phyloP scores from a whole-genome alignment of 2,113 vertebrate species.

The Forbesichthys papilliferus region DNA sequence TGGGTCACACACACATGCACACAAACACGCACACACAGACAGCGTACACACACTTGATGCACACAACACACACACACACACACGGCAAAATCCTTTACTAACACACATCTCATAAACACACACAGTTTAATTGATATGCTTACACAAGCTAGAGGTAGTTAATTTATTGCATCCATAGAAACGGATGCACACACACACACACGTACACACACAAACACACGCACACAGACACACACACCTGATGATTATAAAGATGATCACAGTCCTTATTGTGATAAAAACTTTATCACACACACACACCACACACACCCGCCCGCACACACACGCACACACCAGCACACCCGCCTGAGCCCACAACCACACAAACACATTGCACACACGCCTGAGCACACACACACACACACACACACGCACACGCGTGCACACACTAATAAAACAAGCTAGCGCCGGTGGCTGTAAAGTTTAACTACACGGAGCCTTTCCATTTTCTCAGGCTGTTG shows the following conservation, averaged over 20 bases:
- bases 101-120: neutral
- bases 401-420: neutral
- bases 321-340: neutral
- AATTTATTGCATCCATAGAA: neutral
- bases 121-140: neutral
- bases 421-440: no score
- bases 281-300: constrained; percentile 30
- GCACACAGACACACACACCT: neutral
- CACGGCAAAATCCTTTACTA: neutral
- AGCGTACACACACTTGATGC: constrained; percentile 1
- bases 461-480: no score
- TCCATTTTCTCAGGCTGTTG: no score
- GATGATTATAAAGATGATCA: no score
- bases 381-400: neutral
- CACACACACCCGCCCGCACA: constrained; percentile 71
- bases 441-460: no score
- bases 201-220: neutral
- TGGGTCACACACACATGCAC: no score
- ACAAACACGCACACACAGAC: no score
- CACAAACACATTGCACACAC: neutral
- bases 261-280: neutral
- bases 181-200: neutral
- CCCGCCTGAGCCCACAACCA: neutral
- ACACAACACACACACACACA: neutral
- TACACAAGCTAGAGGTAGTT: neutral